Conservation (phyloP, 2,797 vertebrate species). For the Gymnopithys bicolor region DNA sequence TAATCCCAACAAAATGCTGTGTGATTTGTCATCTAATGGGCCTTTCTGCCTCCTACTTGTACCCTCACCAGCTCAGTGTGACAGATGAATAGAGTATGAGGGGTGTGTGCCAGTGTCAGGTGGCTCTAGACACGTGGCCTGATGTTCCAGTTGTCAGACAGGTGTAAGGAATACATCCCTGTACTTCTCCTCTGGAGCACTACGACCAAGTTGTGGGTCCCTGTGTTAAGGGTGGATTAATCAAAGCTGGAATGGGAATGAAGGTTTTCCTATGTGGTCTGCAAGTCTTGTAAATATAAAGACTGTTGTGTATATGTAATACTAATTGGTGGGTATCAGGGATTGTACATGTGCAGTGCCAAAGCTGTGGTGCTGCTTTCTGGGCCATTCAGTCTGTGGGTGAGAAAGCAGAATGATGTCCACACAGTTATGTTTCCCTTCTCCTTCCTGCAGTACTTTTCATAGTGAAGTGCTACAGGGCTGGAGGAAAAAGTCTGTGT, state of each 20-base stretch:
- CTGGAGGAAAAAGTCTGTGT: background rate
- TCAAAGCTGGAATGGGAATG: background rate
- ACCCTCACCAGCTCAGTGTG: background rate
- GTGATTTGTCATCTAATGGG: background rate
- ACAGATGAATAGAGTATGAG: background rate
- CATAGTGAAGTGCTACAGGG: background rate
- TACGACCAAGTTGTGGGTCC: background rate
- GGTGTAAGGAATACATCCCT: background rate
- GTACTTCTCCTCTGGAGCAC: background rate
- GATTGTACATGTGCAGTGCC: background rate
- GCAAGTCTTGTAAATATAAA: background rate
- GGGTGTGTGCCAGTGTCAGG: background rate
- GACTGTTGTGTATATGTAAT: background rate
- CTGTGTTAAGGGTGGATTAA: background rate
- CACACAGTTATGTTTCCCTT: background rate
- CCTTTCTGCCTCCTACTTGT: background rate
- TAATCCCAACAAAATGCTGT: background rate
- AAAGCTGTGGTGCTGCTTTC: background rate
- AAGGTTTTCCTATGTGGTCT: background rate
- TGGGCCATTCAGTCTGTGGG: background rate
- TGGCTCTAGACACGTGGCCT: rapidly evolving
- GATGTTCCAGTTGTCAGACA: background rate
- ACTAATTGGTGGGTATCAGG: background rate
- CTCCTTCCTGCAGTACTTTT: background rate
- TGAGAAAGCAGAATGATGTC: background rate